Percentiles rank a stretch among this genome's conserved stretches.
phyloP scores from a whole-genome alignment of 23 tunicate species.

The Trididemnum clinides region DNA sequence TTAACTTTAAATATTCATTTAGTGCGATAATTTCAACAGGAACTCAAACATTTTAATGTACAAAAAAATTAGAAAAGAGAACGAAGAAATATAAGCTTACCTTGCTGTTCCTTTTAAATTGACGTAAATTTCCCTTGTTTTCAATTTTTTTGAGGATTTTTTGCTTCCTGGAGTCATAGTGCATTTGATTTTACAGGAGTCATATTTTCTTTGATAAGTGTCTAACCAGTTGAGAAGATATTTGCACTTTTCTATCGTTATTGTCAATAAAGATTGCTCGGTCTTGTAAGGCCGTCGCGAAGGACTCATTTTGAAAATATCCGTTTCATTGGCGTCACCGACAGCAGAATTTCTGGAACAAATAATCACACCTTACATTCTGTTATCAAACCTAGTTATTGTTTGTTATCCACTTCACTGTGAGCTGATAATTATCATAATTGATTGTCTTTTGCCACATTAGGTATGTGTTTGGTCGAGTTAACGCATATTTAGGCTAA shows the following conservation, averaged over 20 bases:
- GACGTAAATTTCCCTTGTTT: neutral
- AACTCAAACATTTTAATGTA: too few species aligned
- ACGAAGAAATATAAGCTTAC: neutral
- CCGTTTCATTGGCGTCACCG: neutral
- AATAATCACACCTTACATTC: too few species aligned
- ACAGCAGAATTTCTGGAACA: too few species aligned
- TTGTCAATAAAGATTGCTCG: neutral
- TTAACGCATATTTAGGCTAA: too few species aligned
- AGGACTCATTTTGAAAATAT: neutral
- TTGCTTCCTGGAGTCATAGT: neutral
- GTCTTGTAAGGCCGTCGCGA: neutral
- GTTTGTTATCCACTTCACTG: too few species aligned
- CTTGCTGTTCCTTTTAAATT: conserved; percentile 16
- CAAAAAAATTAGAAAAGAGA: neutral
- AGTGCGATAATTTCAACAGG: too few species aligned
- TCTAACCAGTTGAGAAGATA: conserved; percentile 26
- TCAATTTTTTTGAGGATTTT: neutral
- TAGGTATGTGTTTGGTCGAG: too few species aligned
- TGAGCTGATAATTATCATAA: too few species aligned
- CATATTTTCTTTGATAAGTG: conserved; percentile 2
- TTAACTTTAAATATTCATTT: too few species aligned
- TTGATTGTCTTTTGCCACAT: too few species aligned
- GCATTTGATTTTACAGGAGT: conserved; percentile 20
- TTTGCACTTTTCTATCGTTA: neutral
- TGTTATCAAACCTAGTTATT: too few species aligned